Evolutionary conservation across 2,113 vertebrate genomes (phyloP), one percentile per base, ranked within the genome.

Genomic region (Sinocyclocheilus anshuiensis): DNA sequence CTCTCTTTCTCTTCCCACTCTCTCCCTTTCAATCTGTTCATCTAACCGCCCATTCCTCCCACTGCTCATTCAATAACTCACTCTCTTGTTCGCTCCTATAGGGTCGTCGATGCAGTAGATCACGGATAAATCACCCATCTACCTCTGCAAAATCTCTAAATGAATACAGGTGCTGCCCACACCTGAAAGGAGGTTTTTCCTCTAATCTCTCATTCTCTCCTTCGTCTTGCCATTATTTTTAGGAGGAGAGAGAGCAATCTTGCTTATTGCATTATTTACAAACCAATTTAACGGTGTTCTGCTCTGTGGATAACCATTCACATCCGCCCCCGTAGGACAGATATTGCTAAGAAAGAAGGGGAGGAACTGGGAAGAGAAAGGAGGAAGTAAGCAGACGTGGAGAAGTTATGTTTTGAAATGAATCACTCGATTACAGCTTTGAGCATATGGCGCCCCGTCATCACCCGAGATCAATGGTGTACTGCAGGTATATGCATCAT

Each of bases 261-360:
- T 84, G 4, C 89, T 91, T 90, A 91, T 92, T 95, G 81, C 94
- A 95, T 95, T 93, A 95, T 94, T 93, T 91, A 95, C 81, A 29
- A 89, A 78, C 89, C 93, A 93, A 93, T 94, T 93, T 93, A 92
- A 89, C 90, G 91, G 81, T 42, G 78, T 81, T 74, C 81, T 50
- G 69, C 89, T 91, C 76, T 86, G 86, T 82, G 77, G 84, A 86
- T 11, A 61, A 86, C 55, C 71, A n/a, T 16, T 24, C 57, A 3
- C 22, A 33, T 74, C 69, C 76, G 24, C 84, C 89, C 84, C 26
- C 85, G 61, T 36, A 16, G 57, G 77, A 87, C 89, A 86, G 88
- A 88, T 91, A 77, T 57, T 86, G 88, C 82, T 87, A 89, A 91
- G 81, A 89, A 78, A 91, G 72, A 78, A 57, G 10, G 83, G 63